Conservation (phyloP, 2,888 invertebrate species). For the Pseudeuparius sepicola region DNA sequence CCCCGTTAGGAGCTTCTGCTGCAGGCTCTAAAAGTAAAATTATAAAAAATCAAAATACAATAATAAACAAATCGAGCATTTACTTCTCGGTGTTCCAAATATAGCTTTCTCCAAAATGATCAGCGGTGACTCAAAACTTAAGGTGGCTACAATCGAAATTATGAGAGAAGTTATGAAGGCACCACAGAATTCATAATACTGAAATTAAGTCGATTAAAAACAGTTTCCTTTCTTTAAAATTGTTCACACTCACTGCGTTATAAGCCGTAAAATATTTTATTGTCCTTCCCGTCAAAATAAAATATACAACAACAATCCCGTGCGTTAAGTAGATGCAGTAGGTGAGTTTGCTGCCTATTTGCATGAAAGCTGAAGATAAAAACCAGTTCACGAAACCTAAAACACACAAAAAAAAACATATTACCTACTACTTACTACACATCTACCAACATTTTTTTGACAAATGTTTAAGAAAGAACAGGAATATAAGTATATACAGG, state of each 20-base stretch:
- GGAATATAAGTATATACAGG: no score
- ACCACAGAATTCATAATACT: background rate
- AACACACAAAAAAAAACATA: slow-evolving; percentile 14
- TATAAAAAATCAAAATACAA: no score
- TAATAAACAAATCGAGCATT: no score
- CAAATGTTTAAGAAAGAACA: no score
- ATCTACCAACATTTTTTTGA: slow-evolving; percentile 16
- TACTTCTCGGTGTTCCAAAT: no score
- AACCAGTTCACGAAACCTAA: slow-evolving; percentile 45
- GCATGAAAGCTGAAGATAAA: slow-evolving; percentile 42
- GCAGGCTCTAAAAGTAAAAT: no score
- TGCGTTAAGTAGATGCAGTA: slow-evolving; percentile 34
- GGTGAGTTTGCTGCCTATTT: slow-evolving; percentile 43
- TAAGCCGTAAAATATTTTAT: no score
- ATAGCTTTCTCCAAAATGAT: slow-evolving; percentile 23
- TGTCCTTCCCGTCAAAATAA: no score
- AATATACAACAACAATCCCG: slow-evolving; percentile 17
- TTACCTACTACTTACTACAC: slow-evolving; percentile 13
- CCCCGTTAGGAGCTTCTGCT: no score
- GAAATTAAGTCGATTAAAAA: no score
- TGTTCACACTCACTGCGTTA: no score
- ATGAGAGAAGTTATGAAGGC: slow-evolving; percentile 18
- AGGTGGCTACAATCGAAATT: slow-evolving; percentile 21
- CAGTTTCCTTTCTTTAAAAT: no score
- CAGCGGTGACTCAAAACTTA: slow-evolving; percentile 26